These are phyloP conservation scores for Anser cygnoides DNA, from an alignment of 2,113 vertebrate species.

Conservation along the genomic window DNA sequence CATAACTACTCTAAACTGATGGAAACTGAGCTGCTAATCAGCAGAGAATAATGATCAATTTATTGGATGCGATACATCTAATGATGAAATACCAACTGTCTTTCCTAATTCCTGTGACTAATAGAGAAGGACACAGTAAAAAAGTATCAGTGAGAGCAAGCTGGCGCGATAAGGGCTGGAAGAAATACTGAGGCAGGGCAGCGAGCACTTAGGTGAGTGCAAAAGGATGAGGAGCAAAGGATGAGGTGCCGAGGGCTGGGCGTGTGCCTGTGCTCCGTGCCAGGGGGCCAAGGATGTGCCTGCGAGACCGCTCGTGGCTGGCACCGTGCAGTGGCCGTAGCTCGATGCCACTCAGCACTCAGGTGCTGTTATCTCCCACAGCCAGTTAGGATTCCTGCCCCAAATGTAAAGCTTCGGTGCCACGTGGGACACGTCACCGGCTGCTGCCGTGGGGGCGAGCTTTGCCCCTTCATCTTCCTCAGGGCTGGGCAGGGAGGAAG, in stretches of 20 bases:
- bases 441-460: no score
- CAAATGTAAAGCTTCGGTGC: no score
- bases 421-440: no score
- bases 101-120: slow-evolving; percentile 22
- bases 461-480: no score
- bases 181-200: not conserved
- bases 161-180: not conserved
- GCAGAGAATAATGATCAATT: slow-evolving; percentile 50
- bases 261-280: no score
- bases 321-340: not conserved
- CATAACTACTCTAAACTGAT: not conserved
- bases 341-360: slow-evolving; percentile 42
- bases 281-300: no score
- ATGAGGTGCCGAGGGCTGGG: not conserved
- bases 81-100: slow-evolving; percentile 43
- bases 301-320: no score
- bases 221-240: not conserved
- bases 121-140: not conserved
- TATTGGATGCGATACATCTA: slow-evolving; percentile 25
- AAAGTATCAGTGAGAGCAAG: not conserved
- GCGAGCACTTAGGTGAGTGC: rapidly evolving
- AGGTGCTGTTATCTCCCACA: not conserved
- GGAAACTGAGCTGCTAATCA: slow-evolving; percentile 28
- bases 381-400: no score
- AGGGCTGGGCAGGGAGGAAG: no score